A percentile compares a stretch with the other conserved stretches of the same genome.
Conservation (phyloP, 1,140 invertebrate genomes). For the Pissodes strobi region DNA sequence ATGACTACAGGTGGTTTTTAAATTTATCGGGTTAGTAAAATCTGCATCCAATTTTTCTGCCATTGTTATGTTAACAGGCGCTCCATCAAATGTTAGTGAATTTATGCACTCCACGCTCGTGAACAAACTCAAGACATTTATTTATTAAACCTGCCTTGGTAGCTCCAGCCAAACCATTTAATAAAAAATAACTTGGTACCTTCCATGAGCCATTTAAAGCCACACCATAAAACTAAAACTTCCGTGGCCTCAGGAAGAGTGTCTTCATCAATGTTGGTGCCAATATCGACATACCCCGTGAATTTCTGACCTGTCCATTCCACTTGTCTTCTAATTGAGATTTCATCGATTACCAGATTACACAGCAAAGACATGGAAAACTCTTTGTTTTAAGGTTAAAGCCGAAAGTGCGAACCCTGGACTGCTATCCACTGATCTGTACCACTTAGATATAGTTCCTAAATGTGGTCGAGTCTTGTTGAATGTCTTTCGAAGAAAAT, state of each 20-base stretch:
- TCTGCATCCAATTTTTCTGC: slow-evolving; percentile 40
- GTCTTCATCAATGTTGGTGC: slow-evolving; percentile 32
- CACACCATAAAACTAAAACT: slow-evolving; percentile 49
- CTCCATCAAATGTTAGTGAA: slow-evolving; percentile 43
- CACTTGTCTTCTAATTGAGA: slow-evolving; percentile 45
- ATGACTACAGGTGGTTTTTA: slow-evolving; percentile 25
- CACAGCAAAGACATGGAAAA: slow-evolving; percentile 37
- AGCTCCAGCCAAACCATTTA: slow-evolving; percentile 32
- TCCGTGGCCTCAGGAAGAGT: slow-evolving; percentile 42
- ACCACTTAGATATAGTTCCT: slow-evolving; percentile 49
- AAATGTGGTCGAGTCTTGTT: slow-evolving; percentile 43
- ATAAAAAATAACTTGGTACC: slow-evolving; percentile 53
- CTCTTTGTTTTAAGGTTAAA: slow-evolving; percentile 34
- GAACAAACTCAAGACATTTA: slow-evolving; percentile 45
- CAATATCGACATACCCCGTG: slow-evolving; percentile 48
- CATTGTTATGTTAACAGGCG: slow-evolving; percentile 39
- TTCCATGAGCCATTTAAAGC: slow-evolving; percentile 49
- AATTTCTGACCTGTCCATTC: slow-evolving; percentile 45
- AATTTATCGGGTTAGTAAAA: slow-evolving; percentile 41
- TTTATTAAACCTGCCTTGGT: slow-evolving; percentile 41
- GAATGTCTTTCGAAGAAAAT: slow-evolving; percentile 35
- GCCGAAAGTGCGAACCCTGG: slow-evolving; percentile 39
- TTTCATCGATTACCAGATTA: too few species aligned
- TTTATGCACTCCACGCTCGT: slow-evolving; percentile 40
- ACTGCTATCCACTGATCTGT: slow-evolving; percentile 40